Evolutionary conservation across 2,888 invertebrate species (phyloP), one percentile per base, ranked within the genome.

Genomic region (Piscicola geometra): DNA sequence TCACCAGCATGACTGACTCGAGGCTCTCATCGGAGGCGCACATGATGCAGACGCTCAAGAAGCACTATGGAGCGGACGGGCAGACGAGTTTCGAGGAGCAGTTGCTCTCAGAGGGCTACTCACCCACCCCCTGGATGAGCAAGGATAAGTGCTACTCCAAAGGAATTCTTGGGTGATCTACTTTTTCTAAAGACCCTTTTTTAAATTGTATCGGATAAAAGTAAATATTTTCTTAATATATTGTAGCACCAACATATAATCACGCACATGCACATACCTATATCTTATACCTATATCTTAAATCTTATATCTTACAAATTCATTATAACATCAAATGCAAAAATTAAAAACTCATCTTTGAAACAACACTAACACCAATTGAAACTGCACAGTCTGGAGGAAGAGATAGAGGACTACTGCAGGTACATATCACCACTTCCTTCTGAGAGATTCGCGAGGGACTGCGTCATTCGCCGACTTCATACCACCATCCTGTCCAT

Each of bases 351-450:
- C 5, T 41, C 5, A 41, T 15, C 15, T 41, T 9, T 41, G 5
- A 5, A 41, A 9, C 15, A 9, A 5, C n/a, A 21, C 9, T 56
- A 5, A 56, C 9, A 56, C 3, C 25, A 9, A 18, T 56, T 3
- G 3, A 3, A 25, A 5, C 21, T 56, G 9, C n/a, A 5, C 9
- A 79, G 79, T 28, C 56, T 79, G 21, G 77, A 79, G 30, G 78
- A 80, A 32, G 80, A 80, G 76, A 80, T 80, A 12, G 35, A 69
- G 47, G 77, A 78, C 68, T 80, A 79, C 76, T 79, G 68, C 66
- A 60, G 68, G 5, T 79, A 79, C 78, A 80, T 80, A 78, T 78
- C 77, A 30, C 80, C 79, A 41, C 32, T 71, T 12, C 77, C 77
- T 3, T 77, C 78, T 47, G 80, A 80, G 47, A 52, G 67, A 25